Evolutionary conservation across 2,888 invertebrate species (phyloP), one percentile per base, ranked within the genome.

Genomic region (Strigamia crassipes): DNA sequence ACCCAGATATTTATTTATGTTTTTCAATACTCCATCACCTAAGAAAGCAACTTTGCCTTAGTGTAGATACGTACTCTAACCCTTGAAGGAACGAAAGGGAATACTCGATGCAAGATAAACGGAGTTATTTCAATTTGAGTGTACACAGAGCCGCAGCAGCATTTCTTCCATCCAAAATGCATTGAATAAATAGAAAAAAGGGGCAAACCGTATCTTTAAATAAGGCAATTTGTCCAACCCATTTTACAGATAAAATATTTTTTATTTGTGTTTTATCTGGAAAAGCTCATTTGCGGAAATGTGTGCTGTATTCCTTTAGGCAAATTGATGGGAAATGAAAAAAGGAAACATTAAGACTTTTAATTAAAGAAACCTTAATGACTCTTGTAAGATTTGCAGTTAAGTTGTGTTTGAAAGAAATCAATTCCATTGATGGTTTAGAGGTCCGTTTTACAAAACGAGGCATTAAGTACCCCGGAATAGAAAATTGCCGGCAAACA

Each of bases 321-420:
- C 73, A 31, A 56, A 27, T 73, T 73, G 73, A 73, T 73, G 73
- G 27, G 21, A 31, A 73, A 73, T 73, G 73, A 27, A 31, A 73
- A 73, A 31, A 73, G 18, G 18, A 56, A 56, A 15, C 73, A 73
- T 73, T 73, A 73, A 31, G 73, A 73, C 73, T 73, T 73, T 73
- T 73, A 73, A 73, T 73, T 73, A 73, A 73, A 73, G 73, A 73
- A 27, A 73, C 6, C 31, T 27, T 73, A 73, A 73, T 73, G 73
- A 73, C 73, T 73, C 27, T 73, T 73, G 73, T 73, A 73, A 0
- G 73, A 73, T 73, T 73, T 73, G 73, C 27, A 73, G 27, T 56
- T 56, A 18, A 56, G 56, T 73, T 73, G 73, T 15, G 73, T 27
- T 73, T 73, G 73, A 73, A 73, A 31, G 73, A 73, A 73, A 73